Percentiles rank a stretch among this genome's conserved stretches.
phyloP scores from a whole-genome alignment of 92 coral and sea anemone species.

The Isaurus tuberculatus region DNA sequence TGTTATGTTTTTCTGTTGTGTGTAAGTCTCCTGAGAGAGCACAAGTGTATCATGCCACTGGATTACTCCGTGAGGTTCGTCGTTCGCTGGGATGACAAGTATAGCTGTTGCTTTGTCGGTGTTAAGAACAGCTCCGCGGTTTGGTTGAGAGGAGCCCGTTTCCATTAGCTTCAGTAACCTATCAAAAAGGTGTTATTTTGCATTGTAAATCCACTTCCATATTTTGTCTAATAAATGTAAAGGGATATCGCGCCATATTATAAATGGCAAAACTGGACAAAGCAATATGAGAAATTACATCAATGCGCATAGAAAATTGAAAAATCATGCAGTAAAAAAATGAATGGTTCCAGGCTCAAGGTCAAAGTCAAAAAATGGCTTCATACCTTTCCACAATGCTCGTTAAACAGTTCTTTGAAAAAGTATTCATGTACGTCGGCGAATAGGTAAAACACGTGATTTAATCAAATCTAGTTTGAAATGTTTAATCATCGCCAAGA shows the following conservation, averaged over 20 bases:
- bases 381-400: too few species aligned
- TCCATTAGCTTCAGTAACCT: conserved; percentile 75
- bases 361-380: too few species aligned
- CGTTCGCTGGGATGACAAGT: conserved; percentile 87
- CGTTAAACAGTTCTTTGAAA: too few species aligned
- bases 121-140: conserved; percentile 91
- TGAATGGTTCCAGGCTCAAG: too few species aligned
- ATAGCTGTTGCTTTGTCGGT: conserved; percentile 79
- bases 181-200: background rate
- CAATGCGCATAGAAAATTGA: too few species aligned
- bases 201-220: background rate
- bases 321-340: too few species aligned
- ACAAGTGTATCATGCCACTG: conserved; percentile 73
- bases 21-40: conserved; percentile 78
- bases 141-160: conserved; percentile 78
- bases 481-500: too few species aligned
- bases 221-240: background rate
- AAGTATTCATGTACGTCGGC: too few species aligned
- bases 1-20: conserved; percentile 69
- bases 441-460: too few species aligned
- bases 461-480: too few species aligned
- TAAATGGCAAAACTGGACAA: background rate
- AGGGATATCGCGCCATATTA: too few species aligned
- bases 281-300: background rate
- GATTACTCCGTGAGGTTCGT: conserved; percentile 92